Percentiles rank a stretch among this genome's conserved stretches.
Conservation (phyloP, 2,888 invertebrate species). For the Pandemis corylana region DNA sequence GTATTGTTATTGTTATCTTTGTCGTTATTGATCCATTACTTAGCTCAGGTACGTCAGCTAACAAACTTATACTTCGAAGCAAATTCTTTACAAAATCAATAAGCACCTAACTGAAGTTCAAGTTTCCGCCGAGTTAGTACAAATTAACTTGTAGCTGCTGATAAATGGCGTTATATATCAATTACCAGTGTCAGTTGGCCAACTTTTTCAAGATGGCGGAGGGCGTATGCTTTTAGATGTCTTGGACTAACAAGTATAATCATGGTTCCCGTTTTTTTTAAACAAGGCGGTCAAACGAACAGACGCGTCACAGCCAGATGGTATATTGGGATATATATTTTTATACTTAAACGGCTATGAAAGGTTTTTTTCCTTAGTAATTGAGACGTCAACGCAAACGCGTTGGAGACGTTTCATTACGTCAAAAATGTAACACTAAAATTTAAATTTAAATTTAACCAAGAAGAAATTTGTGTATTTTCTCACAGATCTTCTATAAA, state of each 20-base stretch:
- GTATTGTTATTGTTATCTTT: neutral
- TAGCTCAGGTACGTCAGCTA: neutral
- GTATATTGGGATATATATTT: too few relatives aligned
- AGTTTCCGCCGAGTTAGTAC: constrained; percentile 18
- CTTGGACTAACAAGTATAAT: too few relatives aligned
- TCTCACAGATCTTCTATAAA: too few relatives aligned
- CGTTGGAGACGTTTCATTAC: too few relatives aligned
- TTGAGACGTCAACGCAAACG: too few relatives aligned
- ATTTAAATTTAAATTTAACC: too few relatives aligned
- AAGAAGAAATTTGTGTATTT: too few relatives aligned
- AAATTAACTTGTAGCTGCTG: constrained; percentile 38
- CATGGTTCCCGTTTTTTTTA: neutral
- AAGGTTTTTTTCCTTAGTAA: too few relatives aligned
- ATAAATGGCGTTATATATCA: constrained; percentile 49
- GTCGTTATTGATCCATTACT: neutral
- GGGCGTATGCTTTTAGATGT: constrained; percentile 2
- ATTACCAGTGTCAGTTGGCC: constrained; percentile 49
- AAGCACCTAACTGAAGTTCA: constrained; percentile 20
- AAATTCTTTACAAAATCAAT: constrained; percentile 29
- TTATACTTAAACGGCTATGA: too few relatives aligned
- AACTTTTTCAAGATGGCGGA: constrained; percentile 25
- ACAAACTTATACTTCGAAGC: constrained; percentile 6
- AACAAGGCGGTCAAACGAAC: too few relatives aligned
- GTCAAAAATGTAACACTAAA: too few relatives aligned
- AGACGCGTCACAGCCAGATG: too few relatives aligned